phyloP scores from a whole-genome alignment of 2,797 vertebrate genomes.

The Apogon talboti region DNA sequence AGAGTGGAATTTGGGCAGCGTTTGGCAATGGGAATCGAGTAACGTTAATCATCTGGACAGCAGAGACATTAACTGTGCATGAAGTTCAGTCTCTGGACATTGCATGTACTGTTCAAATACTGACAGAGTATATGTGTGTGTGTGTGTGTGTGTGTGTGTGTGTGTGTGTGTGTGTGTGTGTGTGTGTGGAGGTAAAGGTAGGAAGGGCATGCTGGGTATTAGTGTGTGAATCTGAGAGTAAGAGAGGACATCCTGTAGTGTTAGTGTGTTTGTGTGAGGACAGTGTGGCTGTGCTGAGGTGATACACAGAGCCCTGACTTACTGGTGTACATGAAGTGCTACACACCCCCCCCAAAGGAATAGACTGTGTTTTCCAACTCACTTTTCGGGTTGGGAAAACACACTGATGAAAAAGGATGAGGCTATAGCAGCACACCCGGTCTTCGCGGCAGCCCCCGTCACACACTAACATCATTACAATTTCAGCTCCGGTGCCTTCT shows the following conservation, averaged over 20 bases:
- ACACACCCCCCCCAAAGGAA: conserved; percentile 42
- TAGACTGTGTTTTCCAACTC: conserved; percentile 35
- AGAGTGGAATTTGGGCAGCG: conserved; percentile 73
- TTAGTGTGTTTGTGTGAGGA: conserved; percentile 40
- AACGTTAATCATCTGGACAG: conserved; percentile 86
- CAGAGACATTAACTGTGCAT: conserved; percentile 84
- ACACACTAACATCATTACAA: conserved; percentile 73
- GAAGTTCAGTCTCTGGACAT: conserved; percentile 79
- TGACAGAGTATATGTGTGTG: conserved; percentile 38
- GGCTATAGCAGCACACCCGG: conserved; percentile 52
- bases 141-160: conserved; percentile 16
- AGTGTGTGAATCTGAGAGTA: conserved; percentile 35
- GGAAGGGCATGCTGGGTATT: conserved; percentile 42
- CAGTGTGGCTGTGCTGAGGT: conserved; percentile 45
- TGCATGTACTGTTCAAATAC: conserved; percentile 63
- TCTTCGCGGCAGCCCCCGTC: conserved; percentile 56
- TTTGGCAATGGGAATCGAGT: conserved; percentile 77
- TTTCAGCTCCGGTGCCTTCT: conserved; percentile 69
- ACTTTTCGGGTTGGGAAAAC: conserved; percentile 68
- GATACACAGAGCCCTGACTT: conserved; percentile 61
- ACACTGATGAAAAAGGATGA: conserved; percentile 75
- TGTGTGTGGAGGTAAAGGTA: conserved; percentile 4
- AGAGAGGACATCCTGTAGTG: conserved; percentile 35
- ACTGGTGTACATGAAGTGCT: conserved; percentile 65
- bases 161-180: conserved; percentile 29